These are phyloP conservation scores for Onychostoma macrolepis DNA, from an alignment of 2,113 vertebrate genomes.

Conservation along the genomic window DNA sequence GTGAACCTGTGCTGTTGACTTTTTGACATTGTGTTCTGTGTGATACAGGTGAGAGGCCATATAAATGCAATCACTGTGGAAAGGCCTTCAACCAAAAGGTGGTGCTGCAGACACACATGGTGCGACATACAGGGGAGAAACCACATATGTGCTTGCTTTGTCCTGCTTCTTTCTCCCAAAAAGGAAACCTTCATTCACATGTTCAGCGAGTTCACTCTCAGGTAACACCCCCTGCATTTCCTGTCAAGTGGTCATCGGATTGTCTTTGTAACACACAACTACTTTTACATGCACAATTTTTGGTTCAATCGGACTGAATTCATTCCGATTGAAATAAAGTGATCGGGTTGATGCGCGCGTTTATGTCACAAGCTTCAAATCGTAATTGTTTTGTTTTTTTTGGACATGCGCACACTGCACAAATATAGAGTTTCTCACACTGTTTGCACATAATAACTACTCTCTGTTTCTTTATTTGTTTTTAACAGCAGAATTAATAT, in stretches of 20 bases:
- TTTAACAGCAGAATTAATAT: too few relatives aligned
- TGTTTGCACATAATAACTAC: too few relatives aligned
- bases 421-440: too few relatives aligned
- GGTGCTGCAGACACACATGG: slow-evolving; percentile 97
- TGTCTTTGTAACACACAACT: not conserved
- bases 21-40: not conserved
- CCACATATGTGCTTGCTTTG: slow-evolving; percentile 95
- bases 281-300: too few relatives aligned
- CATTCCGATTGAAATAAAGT: too few relatives aligned
- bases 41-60: slow-evolving; percentile 89
- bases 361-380: too few relatives aligned
- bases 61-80: slow-evolving; percentile 89
- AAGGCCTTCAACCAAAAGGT: slow-evolving; percentile 99
- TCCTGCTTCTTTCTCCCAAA: slow-evolving; percentile 97
- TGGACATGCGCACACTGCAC: too few relatives aligned
- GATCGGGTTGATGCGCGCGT: too few relatives aligned
- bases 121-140: slow-evolving; percentile 95
- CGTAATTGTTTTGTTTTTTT: too few relatives aligned
- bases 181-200: slow-evolving; percentile 96
- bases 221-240: slow-evolving; percentile 72
- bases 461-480: too few relatives aligned
- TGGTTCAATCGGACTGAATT: too few relatives aligned
- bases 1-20: not conserved
- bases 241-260: not conserved
- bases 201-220: slow-evolving; percentile 96